Conservation (phyloP, 1,140 invertebrate species). For the Magallana ariakensis region DNA sequence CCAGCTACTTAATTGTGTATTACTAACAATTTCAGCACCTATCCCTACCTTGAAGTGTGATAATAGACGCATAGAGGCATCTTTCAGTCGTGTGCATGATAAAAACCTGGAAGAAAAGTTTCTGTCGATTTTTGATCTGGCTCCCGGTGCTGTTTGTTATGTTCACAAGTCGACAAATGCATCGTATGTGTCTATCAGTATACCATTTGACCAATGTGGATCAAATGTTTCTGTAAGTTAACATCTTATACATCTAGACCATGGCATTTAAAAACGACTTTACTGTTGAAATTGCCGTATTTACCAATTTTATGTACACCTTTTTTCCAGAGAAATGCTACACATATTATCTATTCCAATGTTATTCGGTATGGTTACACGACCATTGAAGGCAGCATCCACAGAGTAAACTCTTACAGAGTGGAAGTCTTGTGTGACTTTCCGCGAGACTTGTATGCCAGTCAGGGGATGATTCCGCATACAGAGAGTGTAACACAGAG, state of each 20-base stretch:
- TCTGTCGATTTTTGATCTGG: constrained; percentile 57
- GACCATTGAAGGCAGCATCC: constrained; percentile 53
- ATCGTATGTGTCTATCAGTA: constrained; percentile 56
- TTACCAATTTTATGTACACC: too few relatives aligned
- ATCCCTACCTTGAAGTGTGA: constrained; percentile 63
- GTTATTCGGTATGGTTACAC: constrained; percentile 68
- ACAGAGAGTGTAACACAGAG: constrained; percentile 66
- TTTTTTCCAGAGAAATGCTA: constrained; percentile 66
- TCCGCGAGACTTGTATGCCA: constrained; percentile 48
- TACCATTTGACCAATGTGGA: constrained; percentile 68
- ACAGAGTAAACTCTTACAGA: constrained; percentile 63
- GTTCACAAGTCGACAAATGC: constrained; percentile 39
- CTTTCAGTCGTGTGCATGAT: constrained; percentile 64
- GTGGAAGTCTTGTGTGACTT: constrained; percentile 67
- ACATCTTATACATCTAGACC: not conserved
- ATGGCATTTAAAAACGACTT: too few relatives aligned
- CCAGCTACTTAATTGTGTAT: too few relatives aligned
- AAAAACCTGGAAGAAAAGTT: constrained; percentile 65
- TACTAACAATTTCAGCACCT: constrained; percentile 57
- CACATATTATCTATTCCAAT: constrained; percentile 73
- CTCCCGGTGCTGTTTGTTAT: constrained; percentile 39
- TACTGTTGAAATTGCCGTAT: too few relatives aligned
- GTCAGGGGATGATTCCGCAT: not conserved
- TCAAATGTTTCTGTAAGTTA: constrained; percentile 56
- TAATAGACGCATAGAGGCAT: constrained; percentile 60